phyloP scores from a whole-genome alignment of 2,888 invertebrate genomes.

The Eupeodes latifasciatus region DNA sequence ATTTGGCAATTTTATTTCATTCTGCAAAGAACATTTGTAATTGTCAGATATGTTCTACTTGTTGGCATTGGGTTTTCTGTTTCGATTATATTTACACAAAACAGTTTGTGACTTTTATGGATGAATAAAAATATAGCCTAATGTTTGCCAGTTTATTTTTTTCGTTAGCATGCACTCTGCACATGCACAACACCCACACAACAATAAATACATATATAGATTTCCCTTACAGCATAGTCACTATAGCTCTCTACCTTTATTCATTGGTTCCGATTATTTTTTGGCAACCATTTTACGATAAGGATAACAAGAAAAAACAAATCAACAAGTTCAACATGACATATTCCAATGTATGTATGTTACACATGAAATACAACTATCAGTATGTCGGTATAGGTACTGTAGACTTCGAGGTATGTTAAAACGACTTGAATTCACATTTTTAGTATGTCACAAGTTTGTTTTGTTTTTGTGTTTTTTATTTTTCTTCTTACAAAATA shows the following conservation, averaged over 20 bases:
- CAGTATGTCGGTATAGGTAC: not conserved
- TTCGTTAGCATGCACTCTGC: not conserved
- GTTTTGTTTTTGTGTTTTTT: not conserved
- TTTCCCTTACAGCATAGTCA: not conserved
- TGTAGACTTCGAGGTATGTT: not conserved
- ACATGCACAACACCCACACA: not conserved
- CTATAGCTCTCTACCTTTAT: not conserved
- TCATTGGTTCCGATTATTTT: conserved; percentile 23
- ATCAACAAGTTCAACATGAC: conserved; percentile 68
- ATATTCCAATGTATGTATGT: conserved; percentile 42
- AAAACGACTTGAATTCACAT: conserved; percentile 39
- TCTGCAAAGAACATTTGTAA: conserved; percentile 58
- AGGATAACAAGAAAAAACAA: conserved; percentile 38
- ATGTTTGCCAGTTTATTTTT: conserved; percentile 45
- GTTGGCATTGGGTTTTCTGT: conserved; percentile 61
- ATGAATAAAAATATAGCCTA: conserved; percentile 27
- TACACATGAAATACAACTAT: not conserved
- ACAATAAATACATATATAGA: not conserved
- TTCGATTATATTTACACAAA: conserved; percentile 18
- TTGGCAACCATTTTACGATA: conserved; percentile 54
- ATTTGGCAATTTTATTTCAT: conserved; percentile 56
- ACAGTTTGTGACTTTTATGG: conserved; percentile 46
- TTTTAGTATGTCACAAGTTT: conserved; percentile 29
- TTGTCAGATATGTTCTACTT: conserved; percentile 60
- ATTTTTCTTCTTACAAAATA: conserved; percentile 37